Evolutionary conservation across 2,888 invertebrate genomes (phyloP).

Genomic region (Hydrotaea diabolus): DNA sequence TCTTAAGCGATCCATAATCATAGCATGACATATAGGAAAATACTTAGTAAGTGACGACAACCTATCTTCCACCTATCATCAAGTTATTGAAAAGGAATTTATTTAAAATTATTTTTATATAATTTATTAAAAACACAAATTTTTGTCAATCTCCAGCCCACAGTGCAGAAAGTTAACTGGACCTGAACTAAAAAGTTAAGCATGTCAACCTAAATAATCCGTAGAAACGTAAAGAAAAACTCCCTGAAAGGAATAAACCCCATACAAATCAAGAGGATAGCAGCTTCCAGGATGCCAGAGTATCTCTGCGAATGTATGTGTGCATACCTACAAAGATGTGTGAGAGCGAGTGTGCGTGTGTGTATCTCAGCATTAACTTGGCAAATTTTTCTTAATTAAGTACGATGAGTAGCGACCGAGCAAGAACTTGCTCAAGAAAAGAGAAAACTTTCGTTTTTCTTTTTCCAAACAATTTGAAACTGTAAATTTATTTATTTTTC

Average conservation of each 20-base stretch:
- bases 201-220: conserved; percentile 55
- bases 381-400: conserved; percentile 42
- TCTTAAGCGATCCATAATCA: too few species aligned
- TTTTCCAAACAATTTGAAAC: conserved; percentile 55
- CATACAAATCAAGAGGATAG: conserved; percentile 61
- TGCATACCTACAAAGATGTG: not conserved
- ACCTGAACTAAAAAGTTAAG: conserved; percentile 48
- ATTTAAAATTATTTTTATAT: too few species aligned
- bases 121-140: too few species aligned
- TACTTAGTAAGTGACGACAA: too few species aligned
- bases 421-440: conserved; percentile 3
- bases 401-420: conserved; percentile 21
- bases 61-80: too few species aligned
- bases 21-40: too few species aligned
- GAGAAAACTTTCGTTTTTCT: conserved; percentile 48
- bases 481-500: conserved; percentile 49
- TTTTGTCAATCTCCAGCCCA: not conserved
- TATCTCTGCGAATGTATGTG: conserved; percentile 6
- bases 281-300: conserved; percentile 16
- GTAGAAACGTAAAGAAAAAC: conserved; percentile 18
- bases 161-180: conserved; percentile 41
- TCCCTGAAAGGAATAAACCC: conserved; percentile 37
- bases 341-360: conserved; percentile 36
- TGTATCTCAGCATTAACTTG: conserved; percentile 48
- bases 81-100: too few species aligned